Evolutionary conservation across 2,888 invertebrate species (phyloP), one percentile per base, ranked within the genome.

Genomic region (Icerya purchasi): DNA sequence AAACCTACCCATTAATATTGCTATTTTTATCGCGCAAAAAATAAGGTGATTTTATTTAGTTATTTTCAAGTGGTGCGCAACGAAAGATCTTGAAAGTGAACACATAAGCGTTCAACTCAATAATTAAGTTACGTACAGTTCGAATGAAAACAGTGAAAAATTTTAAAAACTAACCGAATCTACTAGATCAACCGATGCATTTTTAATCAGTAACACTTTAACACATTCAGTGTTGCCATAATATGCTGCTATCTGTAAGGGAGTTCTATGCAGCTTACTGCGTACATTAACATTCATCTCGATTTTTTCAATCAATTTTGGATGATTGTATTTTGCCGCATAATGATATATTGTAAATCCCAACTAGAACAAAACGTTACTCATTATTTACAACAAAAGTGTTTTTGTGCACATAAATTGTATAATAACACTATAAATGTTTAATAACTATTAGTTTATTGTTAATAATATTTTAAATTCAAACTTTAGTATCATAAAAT

Each of bases 241-340:
- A 69, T 82, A 83, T 2, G 86, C 83, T 49, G 92, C 92, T 70
- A 90, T 78, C 74, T 94, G 93, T 65, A 94, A 73, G 25, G 93
- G 87, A 21, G 93, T 92, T 67, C 89, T 79, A 70, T 92, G 91
- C 1, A 90, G 88, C 76, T 94, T 94, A 24, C 89, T 93, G 68
- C 87, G 78, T 1, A 87, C 83, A 75, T 93, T 36, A 5, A 36
- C 36, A 14, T 36, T 5, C 5, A 5, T 36, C 5, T 14, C 5
- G 8, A 36, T 8, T 14, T 36, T 36, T 36, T 8, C n/a, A n/a
- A n/a, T 8, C 14, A 36, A 8, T 8, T 36, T 14, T 8, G 36
- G 36, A 36, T 36, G 14, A 14, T 36, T 36, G 14, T 8, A 36
- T 36, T 36, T 36, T 8, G 36, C 36, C 8, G 36, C 36, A 36